phyloP scores from a whole-genome alignment of 2,797 vertebrate species.

The Halcyon smyrnensis region DNA sequence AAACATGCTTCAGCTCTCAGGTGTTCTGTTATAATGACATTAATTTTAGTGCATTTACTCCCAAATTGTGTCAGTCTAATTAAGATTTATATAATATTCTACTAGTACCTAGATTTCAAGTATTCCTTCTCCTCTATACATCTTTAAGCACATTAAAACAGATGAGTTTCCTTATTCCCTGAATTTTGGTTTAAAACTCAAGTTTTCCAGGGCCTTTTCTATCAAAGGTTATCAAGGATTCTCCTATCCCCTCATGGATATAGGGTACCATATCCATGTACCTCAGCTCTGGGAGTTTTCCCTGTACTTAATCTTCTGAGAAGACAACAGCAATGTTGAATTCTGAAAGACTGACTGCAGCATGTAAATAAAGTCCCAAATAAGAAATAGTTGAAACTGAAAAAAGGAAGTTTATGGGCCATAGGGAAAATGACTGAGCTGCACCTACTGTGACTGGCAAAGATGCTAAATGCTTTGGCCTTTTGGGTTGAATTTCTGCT shows the following conservation, averaged over 20 bases:
- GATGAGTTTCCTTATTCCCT: background rate
- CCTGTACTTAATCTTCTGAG: background rate
- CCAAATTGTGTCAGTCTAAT: background rate
- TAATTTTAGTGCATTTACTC: conserved; percentile 10
- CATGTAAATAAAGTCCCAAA: background rate
- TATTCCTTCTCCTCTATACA: background rate
- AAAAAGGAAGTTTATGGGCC: background rate
- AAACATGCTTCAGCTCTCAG: background rate
- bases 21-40: background rate
- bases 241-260: background rate
- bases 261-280: background rate
- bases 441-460: background rate
- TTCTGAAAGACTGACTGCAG: background rate
- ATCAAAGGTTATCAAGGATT: background rate
- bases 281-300: background rate
- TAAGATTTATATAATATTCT: background rate
- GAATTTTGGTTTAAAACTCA: background rate
- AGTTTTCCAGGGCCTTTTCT: background rate
- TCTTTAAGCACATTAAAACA: background rate
- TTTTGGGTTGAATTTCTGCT: background rate
- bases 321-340: background rate
- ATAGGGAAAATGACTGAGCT: background rate
- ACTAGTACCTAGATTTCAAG: background rate
- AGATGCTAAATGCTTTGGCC: background rate
- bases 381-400: background rate